A percentile compares a stretch with the other conserved stretches of the same genome.
These are phyloP conservation scores for Lamellibrachia columna DNA, from an alignment of 2,888 invertebrate species.

Conservation along the genomic window DNA sequence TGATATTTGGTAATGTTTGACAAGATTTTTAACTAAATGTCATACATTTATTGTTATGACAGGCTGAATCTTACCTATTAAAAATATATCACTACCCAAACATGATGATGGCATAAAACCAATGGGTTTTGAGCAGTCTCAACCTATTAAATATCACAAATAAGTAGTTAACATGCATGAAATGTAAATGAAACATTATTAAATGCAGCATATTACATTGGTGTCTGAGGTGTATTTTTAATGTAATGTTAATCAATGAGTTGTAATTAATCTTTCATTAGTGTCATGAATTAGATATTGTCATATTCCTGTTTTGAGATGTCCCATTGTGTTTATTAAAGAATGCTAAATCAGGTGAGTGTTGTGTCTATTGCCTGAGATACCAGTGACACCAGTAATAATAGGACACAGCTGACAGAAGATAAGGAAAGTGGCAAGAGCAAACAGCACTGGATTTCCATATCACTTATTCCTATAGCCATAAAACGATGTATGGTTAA, in stretches of 20 bases:
- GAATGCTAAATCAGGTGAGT: slow-evolving; percentile 5
- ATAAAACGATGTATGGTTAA: background rate
- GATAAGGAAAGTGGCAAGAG: background rate
- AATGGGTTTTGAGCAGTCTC: background rate
- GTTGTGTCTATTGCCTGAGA: background rate
- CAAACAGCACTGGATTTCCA: background rate
- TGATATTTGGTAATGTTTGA: background rate
- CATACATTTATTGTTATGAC: background rate
- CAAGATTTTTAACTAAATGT: background rate
- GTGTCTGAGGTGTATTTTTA: background rate
- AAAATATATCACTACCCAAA: background rate
- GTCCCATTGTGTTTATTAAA: slow-evolving; percentile 3
- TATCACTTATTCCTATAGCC: background rate
- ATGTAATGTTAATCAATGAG: background rate
- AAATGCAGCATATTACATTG: background rate
- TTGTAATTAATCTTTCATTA: background rate
- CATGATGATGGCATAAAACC: background rate
- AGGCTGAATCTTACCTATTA: background rate
- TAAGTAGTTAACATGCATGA: background rate
- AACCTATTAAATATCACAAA: background rate
- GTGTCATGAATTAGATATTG: background rate
- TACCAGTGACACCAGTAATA: slow-evolving; percentile 6
- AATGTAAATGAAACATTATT: background rate
- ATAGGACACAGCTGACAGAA: slow-evolving; percentile 5
- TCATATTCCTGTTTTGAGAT: background rate